A percentile compares a stretch with the other conserved stretches of the same genome.
Evolutionary conservation across 1,140 invertebrate genomes (phyloP).

Genomic region (Nasonia giraulti): DNA sequence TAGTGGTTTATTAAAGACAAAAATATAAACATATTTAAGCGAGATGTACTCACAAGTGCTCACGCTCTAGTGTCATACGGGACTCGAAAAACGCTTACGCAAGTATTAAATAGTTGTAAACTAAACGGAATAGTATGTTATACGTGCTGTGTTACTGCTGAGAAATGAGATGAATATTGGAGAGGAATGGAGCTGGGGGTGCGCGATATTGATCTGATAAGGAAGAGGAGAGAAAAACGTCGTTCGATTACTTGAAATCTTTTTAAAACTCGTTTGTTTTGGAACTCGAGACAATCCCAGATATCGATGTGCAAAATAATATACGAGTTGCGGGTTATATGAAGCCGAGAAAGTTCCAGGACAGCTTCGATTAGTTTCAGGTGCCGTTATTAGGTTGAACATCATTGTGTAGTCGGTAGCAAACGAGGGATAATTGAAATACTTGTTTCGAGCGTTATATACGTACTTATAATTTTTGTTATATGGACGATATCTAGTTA

Average conservation of each 20-base stretch:
- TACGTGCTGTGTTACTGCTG: constrained; percentile 43
- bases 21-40: constrained; percentile 31
- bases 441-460: neutral
- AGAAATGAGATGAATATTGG: constrained; percentile 25
- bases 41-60: constrained; percentile 12
- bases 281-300: constrained; percentile 37
- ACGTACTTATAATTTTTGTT: neutral
- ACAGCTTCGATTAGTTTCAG: neutral
- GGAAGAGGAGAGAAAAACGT: neutral
- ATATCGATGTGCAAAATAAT: constrained; percentile 14
- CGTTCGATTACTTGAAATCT: constrained; percentile 26
- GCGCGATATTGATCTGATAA: neutral
- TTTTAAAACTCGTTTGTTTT: neutral
- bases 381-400: neutral
- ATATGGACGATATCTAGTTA: neutral
- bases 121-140: constrained; percentile 43
- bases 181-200: neutral
- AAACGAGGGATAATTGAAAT: neutral
- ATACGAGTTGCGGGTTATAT: neutral
- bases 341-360: neutral
- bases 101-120: constrained; percentile 49
- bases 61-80: constrained; percentile 39
- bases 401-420: neutral
- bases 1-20: constrained; percentile 41
- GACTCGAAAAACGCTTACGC: constrained; percentile 51